A percentile compares a stretch with the other conserved stretches of the same genome.
phyloP scores from a whole-genome alignment of 2,888 invertebrate species.

The Cheilosia soror region DNA sequence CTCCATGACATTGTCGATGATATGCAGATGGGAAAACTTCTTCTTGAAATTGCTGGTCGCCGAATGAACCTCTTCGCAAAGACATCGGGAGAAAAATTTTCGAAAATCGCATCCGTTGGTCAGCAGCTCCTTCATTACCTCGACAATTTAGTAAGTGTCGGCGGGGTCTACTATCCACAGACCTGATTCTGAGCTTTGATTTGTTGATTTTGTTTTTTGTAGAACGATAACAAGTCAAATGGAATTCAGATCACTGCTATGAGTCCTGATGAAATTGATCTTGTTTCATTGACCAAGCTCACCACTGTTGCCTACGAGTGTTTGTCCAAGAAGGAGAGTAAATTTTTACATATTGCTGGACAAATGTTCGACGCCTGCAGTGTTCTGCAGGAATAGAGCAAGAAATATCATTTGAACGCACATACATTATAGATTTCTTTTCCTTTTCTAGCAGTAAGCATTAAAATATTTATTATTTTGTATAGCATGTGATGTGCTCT shows the following conservation, averaged over 20 bases:
- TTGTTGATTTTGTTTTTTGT: constrained; percentile 46
- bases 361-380: constrained; percentile 85
- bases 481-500: constrained; percentile 55
- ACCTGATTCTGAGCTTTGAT: constrained; percentile 71
- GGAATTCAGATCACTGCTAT: constrained; percentile 79
- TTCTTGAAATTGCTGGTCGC: constrained; percentile 92
- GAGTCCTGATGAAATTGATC: constrained; percentile 80
- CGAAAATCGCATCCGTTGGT: constrained; percentile 90
- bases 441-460: constrained; percentile 40
- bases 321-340: constrained; percentile 82
- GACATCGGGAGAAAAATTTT: constrained; percentile 86
- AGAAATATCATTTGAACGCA: background rate
- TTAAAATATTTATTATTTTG: constrained; percentile 54
- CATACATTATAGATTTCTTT: background rate
- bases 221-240: constrained; percentile 61
- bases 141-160: constrained; percentile 86
- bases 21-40: constrained; percentile 88
- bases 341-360: constrained; percentile 83
- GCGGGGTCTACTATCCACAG: constrained; percentile 77
- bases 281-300: constrained; percentile 81
- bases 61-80: constrained; percentile 89
- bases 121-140: constrained; percentile 91
- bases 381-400: constrained; percentile 77
- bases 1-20: constrained; percentile 88
- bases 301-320: constrained; percentile 83